Conservation (phyloP, 1,140 invertebrate genomes). For the Cyclina sinensis region DNA sequence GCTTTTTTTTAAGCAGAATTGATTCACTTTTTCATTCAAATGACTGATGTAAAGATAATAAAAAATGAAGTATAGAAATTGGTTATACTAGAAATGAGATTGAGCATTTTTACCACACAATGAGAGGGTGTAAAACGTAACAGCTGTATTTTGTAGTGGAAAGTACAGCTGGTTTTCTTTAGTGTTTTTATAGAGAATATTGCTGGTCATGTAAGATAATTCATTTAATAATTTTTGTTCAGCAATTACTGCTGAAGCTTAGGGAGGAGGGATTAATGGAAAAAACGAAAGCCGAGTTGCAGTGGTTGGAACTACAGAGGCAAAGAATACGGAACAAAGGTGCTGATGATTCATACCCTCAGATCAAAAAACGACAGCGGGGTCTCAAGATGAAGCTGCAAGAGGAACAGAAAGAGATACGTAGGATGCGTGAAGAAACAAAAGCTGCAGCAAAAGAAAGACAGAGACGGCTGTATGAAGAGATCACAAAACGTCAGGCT, state of each 20-base stretch:
- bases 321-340: slow-evolving; percentile 85
- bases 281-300: slow-evolving; percentile 88
- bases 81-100: too few relatives aligned
- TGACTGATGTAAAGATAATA: too few relatives aligned
- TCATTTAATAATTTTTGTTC: slow-evolving; percentile 16
- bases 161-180: too few relatives aligned
- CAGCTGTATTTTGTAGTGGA: too few relatives aligned
- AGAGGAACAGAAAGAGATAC: slow-evolving; percentile 87
- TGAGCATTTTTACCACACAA: too few relatives aligned
- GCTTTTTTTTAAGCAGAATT: too few relatives aligned
- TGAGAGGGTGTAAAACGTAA: too few relatives aligned
- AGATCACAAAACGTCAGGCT: slow-evolving; percentile 60
- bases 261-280: slow-evolving; percentile 88
- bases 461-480: slow-evolving; percentile 75
- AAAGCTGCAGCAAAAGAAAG: slow-evolving; percentile 83
- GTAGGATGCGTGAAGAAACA: slow-evolving; percentile 85
- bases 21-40: too few relatives aligned
- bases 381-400: slow-evolving; percentile 84
- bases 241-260: slow-evolving; percentile 69
- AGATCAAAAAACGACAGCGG: slow-evolving; percentile 88
- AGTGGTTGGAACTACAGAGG: slow-evolving; percentile 88
- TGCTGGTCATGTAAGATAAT: too few relatives aligned
- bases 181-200: too few relatives aligned
- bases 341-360: slow-evolving; percentile 87
- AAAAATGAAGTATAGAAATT: too few relatives aligned